Evolutionary conservation across 2,888 invertebrate species (phyloP).

Genomic region (Leptinotarsa peninsularis): DNA sequence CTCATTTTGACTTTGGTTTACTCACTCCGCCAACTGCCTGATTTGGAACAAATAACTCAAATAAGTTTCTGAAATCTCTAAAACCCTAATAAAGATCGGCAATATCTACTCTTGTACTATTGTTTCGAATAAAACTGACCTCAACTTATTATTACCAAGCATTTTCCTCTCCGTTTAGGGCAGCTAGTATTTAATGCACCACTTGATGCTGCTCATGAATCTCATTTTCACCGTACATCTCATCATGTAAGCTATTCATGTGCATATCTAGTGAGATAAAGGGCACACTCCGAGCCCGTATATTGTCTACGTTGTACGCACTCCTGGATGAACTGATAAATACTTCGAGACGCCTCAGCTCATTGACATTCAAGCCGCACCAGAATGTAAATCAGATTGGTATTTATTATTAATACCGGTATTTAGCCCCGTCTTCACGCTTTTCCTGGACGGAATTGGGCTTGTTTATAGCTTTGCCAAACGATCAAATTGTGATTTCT

Average conservation of each 20-base stretch:
- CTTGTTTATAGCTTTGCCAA: conserved; percentile 60
- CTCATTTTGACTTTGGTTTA: too few relatives aligned
- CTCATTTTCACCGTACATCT: conserved; percentile 3
- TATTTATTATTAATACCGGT: conserved; percentile 55
- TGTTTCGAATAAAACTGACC: too few relatives aligned
- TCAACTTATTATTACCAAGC: too few relatives aligned
- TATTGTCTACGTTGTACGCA: conserved; percentile 18
- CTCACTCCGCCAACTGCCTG: too few relatives aligned
- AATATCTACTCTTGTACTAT: too few relatives aligned
- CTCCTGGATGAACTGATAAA: conserved; percentile 26
- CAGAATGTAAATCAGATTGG: conserved; percentile 48
- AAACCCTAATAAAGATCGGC: too few relatives aligned
- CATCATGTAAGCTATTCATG: conserved; percentile 7
- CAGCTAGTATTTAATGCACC: neutral
- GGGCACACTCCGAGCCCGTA: conserved; percentile 1
- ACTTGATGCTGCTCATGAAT: neutral
- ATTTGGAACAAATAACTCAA: too few relatives aligned
- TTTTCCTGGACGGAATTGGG: conserved; percentile 59
- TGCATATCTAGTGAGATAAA: conserved; percentile 14
- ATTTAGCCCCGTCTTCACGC: conserved; percentile 57
- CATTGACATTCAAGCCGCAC: conserved; percentile 29
- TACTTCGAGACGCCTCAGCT: conserved; percentile 5
- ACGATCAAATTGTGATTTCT: neutral
- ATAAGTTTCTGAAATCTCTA: too few relatives aligned
- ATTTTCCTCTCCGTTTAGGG: too few relatives aligned